phyloP scores from a whole-genome alignment of 2,888 invertebrate species.

The Callyntrura sp. region DNA sequence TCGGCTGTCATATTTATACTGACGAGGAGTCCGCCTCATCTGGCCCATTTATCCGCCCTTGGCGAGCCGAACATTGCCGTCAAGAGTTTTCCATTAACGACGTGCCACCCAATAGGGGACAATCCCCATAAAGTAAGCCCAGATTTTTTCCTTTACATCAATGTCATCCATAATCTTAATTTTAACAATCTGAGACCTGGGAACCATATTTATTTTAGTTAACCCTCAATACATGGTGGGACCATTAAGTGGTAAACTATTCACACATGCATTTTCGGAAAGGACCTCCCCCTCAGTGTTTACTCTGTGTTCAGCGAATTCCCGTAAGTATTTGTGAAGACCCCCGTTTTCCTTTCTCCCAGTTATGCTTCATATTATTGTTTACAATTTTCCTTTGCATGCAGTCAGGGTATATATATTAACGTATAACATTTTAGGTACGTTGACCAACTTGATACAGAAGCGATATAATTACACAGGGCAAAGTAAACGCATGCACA shows the following conservation, averaged over 20 bases:
- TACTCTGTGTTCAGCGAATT: not conserved
- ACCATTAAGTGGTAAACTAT: not conserved
- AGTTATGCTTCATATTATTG: not conserved
- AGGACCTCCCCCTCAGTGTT: conserved; percentile 52
- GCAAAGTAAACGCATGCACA: no score
- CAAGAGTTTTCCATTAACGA: conserved; percentile 27
- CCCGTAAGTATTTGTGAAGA: conserved; percentile 22
- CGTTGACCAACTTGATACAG: conserved; percentile 21
- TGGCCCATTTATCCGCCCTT: conserved; percentile 76
- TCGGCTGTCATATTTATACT: conserved; percentile 83
- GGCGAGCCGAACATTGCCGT: conserved; percentile 56
- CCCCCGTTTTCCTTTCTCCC: conserved; percentile 59
- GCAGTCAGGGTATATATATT: not conserved
- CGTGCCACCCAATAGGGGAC: not conserved
- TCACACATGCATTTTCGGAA: conserved; percentile 11
- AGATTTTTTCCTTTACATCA: not conserved
- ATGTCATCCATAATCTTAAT: no score
- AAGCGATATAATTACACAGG: not conserved
- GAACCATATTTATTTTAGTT: not conserved
- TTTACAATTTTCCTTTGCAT: not conserved
- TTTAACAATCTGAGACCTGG: not conserved
- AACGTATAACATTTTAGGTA: not conserved
- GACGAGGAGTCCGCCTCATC: conserved; percentile 73
- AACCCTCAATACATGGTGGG: not conserved
- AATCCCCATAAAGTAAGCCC: not conserved